Base-by-base conservation (phyloP, 2,797 vertebrate genomes). In the Leucoraja ocellata region DNA sequence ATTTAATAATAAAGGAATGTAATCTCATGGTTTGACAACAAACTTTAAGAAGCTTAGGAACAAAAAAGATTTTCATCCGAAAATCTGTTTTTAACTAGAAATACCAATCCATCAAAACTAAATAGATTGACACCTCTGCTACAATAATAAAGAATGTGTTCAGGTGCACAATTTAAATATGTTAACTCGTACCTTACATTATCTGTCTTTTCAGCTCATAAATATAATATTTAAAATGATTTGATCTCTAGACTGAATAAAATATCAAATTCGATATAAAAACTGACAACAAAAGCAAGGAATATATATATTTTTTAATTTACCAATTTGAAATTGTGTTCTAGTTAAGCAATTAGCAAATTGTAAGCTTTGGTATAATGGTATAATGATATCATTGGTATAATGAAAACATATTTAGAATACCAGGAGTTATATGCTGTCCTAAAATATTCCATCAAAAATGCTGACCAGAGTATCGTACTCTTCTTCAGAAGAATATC, bases 401-500 rank as follows among this genome's bases (percentile, higher is more conserved):
- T 10, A 54, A 25, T 73, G 18, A 18, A 73, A 36, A 91, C 32
- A 71, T 91, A 71, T 36, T 93, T 80, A 25, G 36, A 92, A 36
- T 46, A 25, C 68, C 63, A 39, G 16, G 73, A 71, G 68, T 74
- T 91, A 39, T 32, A 39, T 54, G 23, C 10, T 93, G 13, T 93
- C 94, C 96, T 97, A 99, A 95, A 99, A 97, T 96, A 99, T 97
- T 5, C 95, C 98, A 97, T 99, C 98, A 97, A 99, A 99, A 96
- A 99, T 98, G 95, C 97, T 97, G 94, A 98, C 79, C 93, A 98
- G 98, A 93, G 96, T 95, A 93, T 97, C 95, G 94, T 93, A 94
- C 95, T 95, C 95, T 95, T 96, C 96, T 93, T 96, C 96, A 91
- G 90, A 94, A 95, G 94, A 94, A 77, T 94, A 95, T 16, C 95